Conservation (phyloP, 2,888 invertebrate genomes). For the Microdon myrmicae region DNA sequence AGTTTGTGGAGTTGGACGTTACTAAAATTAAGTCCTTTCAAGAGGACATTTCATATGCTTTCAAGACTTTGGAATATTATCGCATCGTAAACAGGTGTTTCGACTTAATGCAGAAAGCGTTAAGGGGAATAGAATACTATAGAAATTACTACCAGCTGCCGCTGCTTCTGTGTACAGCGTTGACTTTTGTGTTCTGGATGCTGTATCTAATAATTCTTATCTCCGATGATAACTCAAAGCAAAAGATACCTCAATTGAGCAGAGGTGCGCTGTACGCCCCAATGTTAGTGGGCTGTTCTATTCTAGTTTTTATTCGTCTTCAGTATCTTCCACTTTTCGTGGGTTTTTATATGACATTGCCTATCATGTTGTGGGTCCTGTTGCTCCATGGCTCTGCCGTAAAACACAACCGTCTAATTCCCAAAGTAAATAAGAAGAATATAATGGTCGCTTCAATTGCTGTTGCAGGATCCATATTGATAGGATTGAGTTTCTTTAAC, state of each 20-base stretch:
- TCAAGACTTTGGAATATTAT: conserved; percentile 67
- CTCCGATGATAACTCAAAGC: neutral
- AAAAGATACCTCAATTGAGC: too few relatives aligned
- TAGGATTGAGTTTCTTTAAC: conserved; percentile 62
- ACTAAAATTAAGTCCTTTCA: conserved; percentile 22
- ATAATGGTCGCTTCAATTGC: conserved; percentile 57
- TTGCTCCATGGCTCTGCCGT: conserved; percentile 38
- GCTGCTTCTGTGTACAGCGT: conserved; percentile 73
- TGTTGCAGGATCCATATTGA: conserved; percentile 59
- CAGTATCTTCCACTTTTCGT: conserved; percentile 73
- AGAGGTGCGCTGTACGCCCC: too few relatives aligned
- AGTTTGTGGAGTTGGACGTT: conserved; percentile 53
- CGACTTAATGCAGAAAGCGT: conserved; percentile 73
- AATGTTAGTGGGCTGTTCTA: conserved; percentile 1
- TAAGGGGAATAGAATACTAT: conserved; percentile 83
- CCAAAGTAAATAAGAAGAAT: conserved; percentile 7
- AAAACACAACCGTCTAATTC: conserved; percentile 17
- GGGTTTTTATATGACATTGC: conserved; percentile 75
- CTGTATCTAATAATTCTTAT: conserved; percentile 67
- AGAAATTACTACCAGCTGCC: conserved; percentile 85
- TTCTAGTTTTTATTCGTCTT: conserved; percentile 61
- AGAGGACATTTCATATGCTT: conserved; percentile 7
- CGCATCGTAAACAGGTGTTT: too few relatives aligned
- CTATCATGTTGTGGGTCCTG: conserved; percentile 67
- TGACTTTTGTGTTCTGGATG: conserved; percentile 80